Evolutionary conservation across 2,113 vertebrate genomes (phyloP), one percentile per base, ranked within the genome.

Genomic region (Cromileptes altivelis): DNA sequence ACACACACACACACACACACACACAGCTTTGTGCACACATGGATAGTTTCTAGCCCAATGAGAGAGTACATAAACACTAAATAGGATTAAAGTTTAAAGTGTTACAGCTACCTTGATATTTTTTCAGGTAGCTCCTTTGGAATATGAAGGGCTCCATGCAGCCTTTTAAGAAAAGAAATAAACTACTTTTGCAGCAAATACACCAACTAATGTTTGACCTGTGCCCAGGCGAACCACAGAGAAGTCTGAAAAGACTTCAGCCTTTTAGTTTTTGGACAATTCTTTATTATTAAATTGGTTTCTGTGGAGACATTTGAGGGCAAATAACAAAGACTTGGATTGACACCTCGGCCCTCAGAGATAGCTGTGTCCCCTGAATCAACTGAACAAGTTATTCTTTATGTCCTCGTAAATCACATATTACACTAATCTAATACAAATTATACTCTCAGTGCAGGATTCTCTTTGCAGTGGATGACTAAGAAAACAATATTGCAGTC

Each of bases 61-160:
- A 85, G 76, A 90, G 88, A 75, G 83, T 82, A 87, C 89, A 87
- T 87, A 83, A 91, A 91, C 86, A 91, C 87, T 80, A 87, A 91
- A 91, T 91, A 80, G 85, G 88, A 93, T 90, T 90, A 89, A 88
- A 86, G 85, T 76, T 75, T 83, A 86, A 89, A 80, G 75, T 75
- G 50, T 90, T 84, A 45, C 30, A 83, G 58, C 69, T 81, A 79
- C 67, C 79, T 81, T 73, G 27, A 70, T 53, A 75, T 69, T 68
- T 79, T 60, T 61, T 70, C 58, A 65, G 17, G 55, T 67, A 47
- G 23, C 4, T 55, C 40, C 21, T 52, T 21, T 78, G 30, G 53
- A 85, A 71, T 21, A 84, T 27, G 49, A 79, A 61, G 21, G 10
- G 33, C 27, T 76, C 37, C 52, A 23, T 45, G 64, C n/a, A 58